These are phyloP conservation scores for Ceratitis capitata DNA, from an alignment of 1,140 invertebrate genomes.

Conservation along the genomic window DNA sequence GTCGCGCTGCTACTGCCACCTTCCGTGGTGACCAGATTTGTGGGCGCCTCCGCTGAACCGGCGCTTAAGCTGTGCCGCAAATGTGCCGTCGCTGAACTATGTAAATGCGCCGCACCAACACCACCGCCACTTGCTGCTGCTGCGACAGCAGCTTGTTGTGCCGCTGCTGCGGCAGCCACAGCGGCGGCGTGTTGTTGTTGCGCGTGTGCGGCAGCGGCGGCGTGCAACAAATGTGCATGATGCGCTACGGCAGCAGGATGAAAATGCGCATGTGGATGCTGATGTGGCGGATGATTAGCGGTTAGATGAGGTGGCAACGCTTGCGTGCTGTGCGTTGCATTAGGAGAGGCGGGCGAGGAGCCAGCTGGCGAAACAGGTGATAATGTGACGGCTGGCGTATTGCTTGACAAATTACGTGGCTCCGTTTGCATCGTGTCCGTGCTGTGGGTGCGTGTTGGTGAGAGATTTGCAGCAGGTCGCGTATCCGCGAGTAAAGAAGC, in stretches of 20 bases:
- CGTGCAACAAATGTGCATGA: conserved; percentile 59
- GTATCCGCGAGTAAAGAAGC: conserved; percentile 75
- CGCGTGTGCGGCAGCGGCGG: conserved; percentile 58
- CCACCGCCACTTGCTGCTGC: conserved; percentile 45
- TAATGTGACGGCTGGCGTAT: conserved; percentile 53
- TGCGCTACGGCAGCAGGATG: conserved; percentile 62
- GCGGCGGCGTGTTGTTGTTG: conserved; percentile 58
- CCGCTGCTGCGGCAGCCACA: conserved; percentile 54
- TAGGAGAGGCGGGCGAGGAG: conserved; percentile 46
- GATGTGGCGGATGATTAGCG: conserved; percentile 51
- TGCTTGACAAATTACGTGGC: conserved; percentile 61
- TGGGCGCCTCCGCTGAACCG: conserved; percentile 26
- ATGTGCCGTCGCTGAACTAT: conserved; percentile 45
- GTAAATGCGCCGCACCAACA: background rate
- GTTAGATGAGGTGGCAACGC: conserved; percentile 44
- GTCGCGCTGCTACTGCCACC: background rate
- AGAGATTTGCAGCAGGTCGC: conserved; percentile 61
- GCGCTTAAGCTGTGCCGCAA: conserved; percentile 40
- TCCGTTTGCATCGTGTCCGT: conserved; percentile 52
- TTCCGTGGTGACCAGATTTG: background rate
- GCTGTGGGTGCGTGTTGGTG: conserved; percentile 56
- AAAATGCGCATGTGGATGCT: conserved; percentile 54
- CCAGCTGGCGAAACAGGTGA: conserved; percentile 50
- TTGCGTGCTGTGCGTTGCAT: conserved; percentile 52
- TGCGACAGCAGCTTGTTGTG: conserved; percentile 52